A percentile compares a stretch with the other conserved stretches of the same genome.
Conservation (phyloP, 2,888 invertebrate species). For the Salpingus planirostris region DNA sequence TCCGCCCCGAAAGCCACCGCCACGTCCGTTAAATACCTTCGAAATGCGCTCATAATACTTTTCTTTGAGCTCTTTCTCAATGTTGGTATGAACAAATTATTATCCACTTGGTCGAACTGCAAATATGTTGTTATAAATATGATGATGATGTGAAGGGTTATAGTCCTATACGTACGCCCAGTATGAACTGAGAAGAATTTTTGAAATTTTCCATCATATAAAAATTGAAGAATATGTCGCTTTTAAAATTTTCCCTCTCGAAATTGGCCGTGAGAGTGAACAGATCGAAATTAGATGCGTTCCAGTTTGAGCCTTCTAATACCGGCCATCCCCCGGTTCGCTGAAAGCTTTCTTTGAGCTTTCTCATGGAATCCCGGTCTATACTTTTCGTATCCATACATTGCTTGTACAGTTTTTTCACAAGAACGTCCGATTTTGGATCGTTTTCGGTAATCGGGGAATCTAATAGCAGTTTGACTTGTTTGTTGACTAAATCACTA, state of each 20-base stretch:
- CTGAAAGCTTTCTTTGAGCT: slow-evolving; percentile 19
- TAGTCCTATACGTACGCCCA: neutral
- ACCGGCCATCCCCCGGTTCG: slow-evolving; percentile 85
- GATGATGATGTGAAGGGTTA: neutral
- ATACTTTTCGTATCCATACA: slow-evolving; percentile 62
- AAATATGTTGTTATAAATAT: no score
- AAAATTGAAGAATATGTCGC: neutral
- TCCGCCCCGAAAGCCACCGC: slow-evolving; percentile 1
- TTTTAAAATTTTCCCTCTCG: neutral
- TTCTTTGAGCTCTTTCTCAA: no score
- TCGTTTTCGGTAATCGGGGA: slow-evolving; percentile 48
- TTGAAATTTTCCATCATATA: neutral
- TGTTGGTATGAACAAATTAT: no score
- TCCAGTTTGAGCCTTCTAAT: slow-evolving; percentile 63
- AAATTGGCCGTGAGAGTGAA: neutral
- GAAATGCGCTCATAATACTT: neutral
- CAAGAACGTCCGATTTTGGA: slow-evolving; percentile 57
- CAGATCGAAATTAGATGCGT: slow-evolving; percentile 47
- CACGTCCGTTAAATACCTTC: neutral
- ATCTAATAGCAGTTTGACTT: slow-evolving; percentile 43
- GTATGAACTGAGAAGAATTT: neutral
- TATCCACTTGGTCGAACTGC: no score
- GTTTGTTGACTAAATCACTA: neutral
- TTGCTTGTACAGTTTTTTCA: slow-evolving; percentile 67
- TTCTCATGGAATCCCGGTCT: slow-evolving; percentile 5